Evolutionary conservation across 2,797 vertebrate species (phyloP), one percentile per base, ranked within the genome.

Genomic region (Dryobates pubescens): DNA sequence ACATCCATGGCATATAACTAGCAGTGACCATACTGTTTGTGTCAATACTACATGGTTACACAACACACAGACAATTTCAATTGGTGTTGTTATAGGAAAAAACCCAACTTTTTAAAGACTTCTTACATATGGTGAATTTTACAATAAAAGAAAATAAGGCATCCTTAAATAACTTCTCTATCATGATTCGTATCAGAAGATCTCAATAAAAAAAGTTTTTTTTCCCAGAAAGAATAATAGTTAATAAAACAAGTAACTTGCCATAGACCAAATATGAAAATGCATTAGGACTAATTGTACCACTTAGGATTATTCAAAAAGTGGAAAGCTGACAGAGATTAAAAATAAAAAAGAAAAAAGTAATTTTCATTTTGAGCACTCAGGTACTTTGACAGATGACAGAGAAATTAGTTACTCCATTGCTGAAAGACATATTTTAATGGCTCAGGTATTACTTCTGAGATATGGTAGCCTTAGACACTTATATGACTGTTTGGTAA

Each of bases 11-110:
- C 43, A 18, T 7, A 9, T 51, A 57, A 34, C 62, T 30, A 59
- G 24, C 23, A 43, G 45, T 16, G 24, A 24, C 54, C 67, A 13
- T 34, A 51, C 6, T 5, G 8, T 20, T 47, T 41, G 34, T 58
- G 51, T 51, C 29, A 67, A 43, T 19, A 34, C 18, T 84, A 41
- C 20, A 32, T 19, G 26, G 23, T 61, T 68, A 43, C 10, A 22
- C 36, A 53, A 53, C 4, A 70, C 23, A 29, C 4, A 53, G 8
- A 6, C 16, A n/a, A 34, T 0, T 0, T 65, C 7, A 8, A 10
- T 59, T 78, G 51, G 34, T 32, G 11, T 51, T 6, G 19, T 82
- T 65, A 23, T 1, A 63, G 7, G 13, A 23, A 38, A 64, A 45
- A 18, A 36, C 53, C 0, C 0, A 51, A 19, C 1, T 41, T 77